These are phyloP conservation scores for Stenichneumon culpator DNA, from an alignment of 2,888 invertebrate genomes.

Conservation along the genomic window DNA sequence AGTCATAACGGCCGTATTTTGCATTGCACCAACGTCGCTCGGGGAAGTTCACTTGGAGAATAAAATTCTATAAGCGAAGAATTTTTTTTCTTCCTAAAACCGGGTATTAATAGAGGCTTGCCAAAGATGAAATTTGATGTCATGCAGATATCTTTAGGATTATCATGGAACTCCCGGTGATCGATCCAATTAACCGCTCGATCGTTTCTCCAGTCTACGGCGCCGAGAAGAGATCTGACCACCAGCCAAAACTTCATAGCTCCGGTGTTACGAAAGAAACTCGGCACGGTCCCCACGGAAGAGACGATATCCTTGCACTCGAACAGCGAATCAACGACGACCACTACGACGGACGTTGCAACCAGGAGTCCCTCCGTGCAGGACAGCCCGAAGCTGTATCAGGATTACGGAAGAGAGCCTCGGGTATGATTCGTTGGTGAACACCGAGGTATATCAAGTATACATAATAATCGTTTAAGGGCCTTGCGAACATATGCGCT, in stretches of 20 bases:
- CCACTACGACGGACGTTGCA: slow-evolving; percentile 71
- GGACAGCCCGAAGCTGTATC: slow-evolving; percentile 83
- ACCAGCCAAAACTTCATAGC: slow-evolving; percentile 82
- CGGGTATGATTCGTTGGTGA: slow-evolving; percentile 70
- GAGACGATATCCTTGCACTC: slow-evolving; percentile 76
- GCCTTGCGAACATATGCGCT: background rate
- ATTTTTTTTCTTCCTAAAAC: no score
- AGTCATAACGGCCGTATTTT: no score
- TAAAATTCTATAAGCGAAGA: no score
- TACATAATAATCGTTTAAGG: background rate
- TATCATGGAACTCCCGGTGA: background rate
- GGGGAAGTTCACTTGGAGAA: no score
- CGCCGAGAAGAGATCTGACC: slow-evolving; percentile 80
- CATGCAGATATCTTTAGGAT: background rate
- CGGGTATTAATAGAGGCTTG: background rate
- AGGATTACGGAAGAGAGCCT: slow-evolving; percentile 80
- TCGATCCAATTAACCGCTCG: background rate
- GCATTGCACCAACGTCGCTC: no score
- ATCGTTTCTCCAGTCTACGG: slow-evolving; percentile 74
- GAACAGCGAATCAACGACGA: slow-evolving; percentile 74
- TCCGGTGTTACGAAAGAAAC: slow-evolving; percentile 80
- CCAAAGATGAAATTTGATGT: background rate
- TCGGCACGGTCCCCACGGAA: slow-evolving; percentile 74
- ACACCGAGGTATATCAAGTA: background rate
- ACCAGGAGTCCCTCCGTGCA: slow-evolving; percentile 75